Percentiles rank a stretch among this genome's conserved stretches.
These are phyloP conservation scores for Carassius auratus DNA, from an alignment of 2,113 vertebrate species.

Conservation along the genomic window DNA sequence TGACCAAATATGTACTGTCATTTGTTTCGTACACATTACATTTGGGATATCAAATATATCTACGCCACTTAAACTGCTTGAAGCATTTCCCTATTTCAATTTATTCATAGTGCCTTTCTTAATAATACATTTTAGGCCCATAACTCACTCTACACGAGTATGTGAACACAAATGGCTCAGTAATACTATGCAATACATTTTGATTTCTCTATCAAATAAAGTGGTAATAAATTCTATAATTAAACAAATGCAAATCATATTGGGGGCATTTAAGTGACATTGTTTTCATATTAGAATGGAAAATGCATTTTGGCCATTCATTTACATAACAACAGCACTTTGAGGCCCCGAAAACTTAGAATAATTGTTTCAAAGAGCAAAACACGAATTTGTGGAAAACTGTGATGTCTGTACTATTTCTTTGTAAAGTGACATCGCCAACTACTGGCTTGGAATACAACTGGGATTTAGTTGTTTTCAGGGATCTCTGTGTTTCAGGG, in stretches of 20 bases:
- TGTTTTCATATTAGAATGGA: too few species aligned
- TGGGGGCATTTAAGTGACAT: not conserved
- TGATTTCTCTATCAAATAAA: not conserved
- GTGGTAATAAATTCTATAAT: not conserved
- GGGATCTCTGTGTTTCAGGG: too few species aligned
- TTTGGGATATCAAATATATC: conserved; percentile 13
- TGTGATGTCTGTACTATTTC: too few species aligned
- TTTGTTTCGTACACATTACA: conserved; percentile 44
- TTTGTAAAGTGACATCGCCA: too few species aligned
- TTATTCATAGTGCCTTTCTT: not conserved
- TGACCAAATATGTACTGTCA: conserved; percentile 13
- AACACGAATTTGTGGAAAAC: too few species aligned
- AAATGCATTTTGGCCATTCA: too few species aligned
- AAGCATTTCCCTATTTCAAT: conserved; percentile 36
- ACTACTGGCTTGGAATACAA: too few species aligned
- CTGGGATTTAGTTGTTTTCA: too few species aligned
- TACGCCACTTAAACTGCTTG: conserved; percentile 24
- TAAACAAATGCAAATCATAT: not conserved
- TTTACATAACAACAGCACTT: too few species aligned
- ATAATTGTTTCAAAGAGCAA: too few species aligned
- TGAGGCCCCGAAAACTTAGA: too few species aligned
- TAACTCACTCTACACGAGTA: not conserved
- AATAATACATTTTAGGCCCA: not conserved
- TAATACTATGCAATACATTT: not conserved
- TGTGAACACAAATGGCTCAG: not conserved